Conservation (phyloP, 2,797 vertebrate species). For the Sebastes hubbsi region DNA sequence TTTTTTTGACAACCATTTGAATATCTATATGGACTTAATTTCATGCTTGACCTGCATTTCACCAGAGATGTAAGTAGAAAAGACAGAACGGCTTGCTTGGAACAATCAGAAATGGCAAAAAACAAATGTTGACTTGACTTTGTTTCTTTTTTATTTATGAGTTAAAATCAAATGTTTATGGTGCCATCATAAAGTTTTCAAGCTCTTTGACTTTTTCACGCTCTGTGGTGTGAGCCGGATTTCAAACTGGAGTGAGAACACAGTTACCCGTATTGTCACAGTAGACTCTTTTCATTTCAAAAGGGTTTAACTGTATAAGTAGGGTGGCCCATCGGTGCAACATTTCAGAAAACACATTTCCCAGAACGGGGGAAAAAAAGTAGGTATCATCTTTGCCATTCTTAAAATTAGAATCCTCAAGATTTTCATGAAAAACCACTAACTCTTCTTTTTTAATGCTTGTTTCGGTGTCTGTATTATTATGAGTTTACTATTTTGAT, state of each 20-base stretch:
- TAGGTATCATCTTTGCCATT: neutral
- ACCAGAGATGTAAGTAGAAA: slow-evolving; percentile 30
- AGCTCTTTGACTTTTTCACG: neutral
- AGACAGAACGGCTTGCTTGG: slow-evolving; percentile 3
- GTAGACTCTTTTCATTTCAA: neutral
- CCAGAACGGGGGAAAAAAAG: neutral
- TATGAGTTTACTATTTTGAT: too few species aligned
- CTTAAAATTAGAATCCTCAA: neutral
- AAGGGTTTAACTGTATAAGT: neutral
- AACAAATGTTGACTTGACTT: neutral
- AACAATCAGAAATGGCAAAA: slow-evolving; percentile 16
- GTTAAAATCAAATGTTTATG: neutral
- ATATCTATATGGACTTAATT: slow-evolving; percentile 66
- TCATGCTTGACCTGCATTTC: slow-evolving; percentile 70
- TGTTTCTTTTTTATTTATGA: slow-evolving; percentile 10
- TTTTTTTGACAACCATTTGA: slow-evolving; percentile 52
- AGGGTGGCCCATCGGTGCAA: neutral
- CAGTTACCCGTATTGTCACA: neutral
- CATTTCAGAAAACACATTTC: neutral
- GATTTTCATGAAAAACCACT: neutral
- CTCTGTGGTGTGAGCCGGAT: neutral
- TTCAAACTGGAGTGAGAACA: neutral
- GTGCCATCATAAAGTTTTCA: neutral
- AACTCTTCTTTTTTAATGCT: too few species aligned
- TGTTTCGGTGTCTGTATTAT: too few species aligned